Conservation (phyloP, 1,140 invertebrate genomes). For the Euschistus heros region DNA sequence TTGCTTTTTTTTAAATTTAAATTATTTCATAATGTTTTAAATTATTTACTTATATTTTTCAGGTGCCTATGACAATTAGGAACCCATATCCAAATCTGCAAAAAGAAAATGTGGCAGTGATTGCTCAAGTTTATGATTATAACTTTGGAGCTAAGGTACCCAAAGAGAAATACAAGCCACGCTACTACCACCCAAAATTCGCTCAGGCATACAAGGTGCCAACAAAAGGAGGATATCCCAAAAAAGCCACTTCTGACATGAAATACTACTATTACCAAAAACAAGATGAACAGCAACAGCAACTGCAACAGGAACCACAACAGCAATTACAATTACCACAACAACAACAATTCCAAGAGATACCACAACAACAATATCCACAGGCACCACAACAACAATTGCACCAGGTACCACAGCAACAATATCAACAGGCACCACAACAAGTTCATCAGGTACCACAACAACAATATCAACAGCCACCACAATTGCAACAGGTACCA, state of each 20-base stretch:
- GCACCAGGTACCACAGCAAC: background rate
- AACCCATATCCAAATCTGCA: background rate
- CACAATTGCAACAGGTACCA: background rate
- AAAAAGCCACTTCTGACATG: slow-evolving; percentile 16
- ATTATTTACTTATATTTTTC: background rate
- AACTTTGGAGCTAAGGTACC: background rate
- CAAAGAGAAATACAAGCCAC: slow-evolving; percentile 12
- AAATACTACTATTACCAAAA: slow-evolving; percentile 5
- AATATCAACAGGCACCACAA: background rate
- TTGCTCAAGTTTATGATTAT: background rate
- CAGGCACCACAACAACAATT: background rate
- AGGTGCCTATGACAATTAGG: background rate
- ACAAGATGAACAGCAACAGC: background rate
- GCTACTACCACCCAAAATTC: slow-evolving; percentile 14
- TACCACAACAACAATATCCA: background rate
- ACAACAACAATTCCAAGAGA: background rate
- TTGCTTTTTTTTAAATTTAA: too few relatives aligned
- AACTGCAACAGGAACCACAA: background rate
- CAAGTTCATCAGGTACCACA: background rate
- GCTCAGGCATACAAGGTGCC: background rate
- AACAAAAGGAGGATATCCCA: slow-evolving; percentile 21
- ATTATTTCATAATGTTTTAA: too few relatives aligned
- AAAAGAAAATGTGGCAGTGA: background rate
- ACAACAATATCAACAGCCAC: background rate
- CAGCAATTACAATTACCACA: background rate